Evolutionary conservation across 2,113 vertebrate species (phyloP).

Genomic region (Pollachius pollachius): DNA sequence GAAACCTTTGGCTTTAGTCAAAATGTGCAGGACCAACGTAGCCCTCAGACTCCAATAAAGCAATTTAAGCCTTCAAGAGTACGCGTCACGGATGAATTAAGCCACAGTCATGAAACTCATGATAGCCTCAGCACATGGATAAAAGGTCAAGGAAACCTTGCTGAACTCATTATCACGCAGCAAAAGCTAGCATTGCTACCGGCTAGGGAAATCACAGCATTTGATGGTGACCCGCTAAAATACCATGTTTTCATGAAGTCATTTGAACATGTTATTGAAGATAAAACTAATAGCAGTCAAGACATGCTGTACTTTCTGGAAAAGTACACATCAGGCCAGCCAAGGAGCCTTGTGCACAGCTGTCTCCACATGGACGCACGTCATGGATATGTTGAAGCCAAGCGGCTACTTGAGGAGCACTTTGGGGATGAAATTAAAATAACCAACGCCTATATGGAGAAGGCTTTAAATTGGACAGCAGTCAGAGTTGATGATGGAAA

Average conservation of each 20-base stretch:
- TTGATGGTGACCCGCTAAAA: constrained; percentile 11
- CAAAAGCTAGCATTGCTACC: neutral
- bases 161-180: neutral
- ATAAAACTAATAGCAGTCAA: neutral
- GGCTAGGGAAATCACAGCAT: neutral
- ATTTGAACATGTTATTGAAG: constrained; percentile 4
- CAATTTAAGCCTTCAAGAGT: too few species aligned
- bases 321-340: neutral
- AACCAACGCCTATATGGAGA: constrained; percentile 4
- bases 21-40: too few species aligned
- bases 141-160: too few species aligned
- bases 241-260: constrained; percentile 10
- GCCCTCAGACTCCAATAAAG: too few species aligned
- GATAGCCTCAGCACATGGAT: too few species aligned
- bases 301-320: constrained; percentile 8
- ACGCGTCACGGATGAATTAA: too few species aligned
- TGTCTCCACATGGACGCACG: constrained; percentile 7
- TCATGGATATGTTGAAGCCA: constrained; percentile 1
- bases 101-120: too few species aligned
- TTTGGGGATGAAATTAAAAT: constrained; percentile 14
- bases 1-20: too few species aligned
- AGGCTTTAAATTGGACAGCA: neutral
- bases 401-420: neutral
- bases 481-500: constrained; percentile 10
- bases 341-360: constrained; percentile 3